Conservation (phyloP, 35 echinoderm and acorn worm species). For the Apostichopus japonicus region DNA sequence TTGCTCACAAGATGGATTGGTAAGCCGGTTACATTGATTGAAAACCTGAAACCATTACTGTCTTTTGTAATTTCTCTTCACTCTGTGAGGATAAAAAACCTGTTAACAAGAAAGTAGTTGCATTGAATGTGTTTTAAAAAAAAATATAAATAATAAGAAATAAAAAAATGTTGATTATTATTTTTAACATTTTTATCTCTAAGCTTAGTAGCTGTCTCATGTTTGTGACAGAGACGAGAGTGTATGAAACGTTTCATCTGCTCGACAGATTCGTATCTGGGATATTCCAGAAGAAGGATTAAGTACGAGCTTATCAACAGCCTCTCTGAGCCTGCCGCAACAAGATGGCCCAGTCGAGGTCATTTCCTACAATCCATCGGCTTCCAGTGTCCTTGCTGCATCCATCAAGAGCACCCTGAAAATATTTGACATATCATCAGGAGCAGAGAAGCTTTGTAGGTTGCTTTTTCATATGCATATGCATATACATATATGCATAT, state of each 20-base stretch:
- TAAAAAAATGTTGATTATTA: too few relatives aligned
- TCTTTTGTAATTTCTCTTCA: too few relatives aligned
- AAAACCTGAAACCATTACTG: not conserved
- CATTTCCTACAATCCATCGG: constrained; percentile 84
- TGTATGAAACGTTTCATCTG: not conserved
- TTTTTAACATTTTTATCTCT: too few relatives aligned
- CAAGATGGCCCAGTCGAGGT: constrained; percentile 73
- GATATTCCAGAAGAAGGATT: constrained; percentile 88
- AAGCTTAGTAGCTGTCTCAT: too few relatives aligned
- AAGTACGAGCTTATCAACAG: constrained; percentile 65
- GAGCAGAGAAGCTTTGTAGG: constrained; percentile 84
- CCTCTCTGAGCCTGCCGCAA: constrained; percentile 60
- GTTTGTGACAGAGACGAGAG: too few relatives aligned
- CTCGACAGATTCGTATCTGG: constrained; percentile 86
- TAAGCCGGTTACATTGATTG: constrained; percentile 30
- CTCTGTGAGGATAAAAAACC: too few relatives aligned
- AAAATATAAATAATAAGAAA: too few relatives aligned
- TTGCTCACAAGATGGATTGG: constrained; percentile 79
- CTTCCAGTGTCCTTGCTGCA: constrained; percentile 64
- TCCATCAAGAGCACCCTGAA: constrained; percentile 69
- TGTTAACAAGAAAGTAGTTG: too few relatives aligned
- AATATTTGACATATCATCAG: constrained; percentile 77
- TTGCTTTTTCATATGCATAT: not conserved
- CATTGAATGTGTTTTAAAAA: too few relatives aligned
- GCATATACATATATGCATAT: too few relatives aligned